Base-by-base conservation (phyloP, 2,113 vertebrate genomes). In the Heterocephalus glaber region DNA sequence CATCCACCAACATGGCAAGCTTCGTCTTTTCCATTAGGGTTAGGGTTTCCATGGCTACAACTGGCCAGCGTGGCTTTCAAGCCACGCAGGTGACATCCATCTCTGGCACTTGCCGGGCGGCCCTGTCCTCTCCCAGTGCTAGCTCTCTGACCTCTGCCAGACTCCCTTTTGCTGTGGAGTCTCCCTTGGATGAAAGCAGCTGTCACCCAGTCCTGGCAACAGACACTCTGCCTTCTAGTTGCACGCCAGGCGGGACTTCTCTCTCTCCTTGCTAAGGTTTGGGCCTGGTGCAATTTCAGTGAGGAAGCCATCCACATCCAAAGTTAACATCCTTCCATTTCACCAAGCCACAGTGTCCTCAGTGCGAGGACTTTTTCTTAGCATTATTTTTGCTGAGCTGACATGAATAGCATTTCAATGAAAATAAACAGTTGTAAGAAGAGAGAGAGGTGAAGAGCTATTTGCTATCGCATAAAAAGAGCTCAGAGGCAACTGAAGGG, bases 191-290 rank as follows among this genome's bases (percentile, higher is more conserved):
- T 89, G 52, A 76, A 68, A 92, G 66, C 16, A 33, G 30, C 22
- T 0, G 2, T 11, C 1, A 22, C 17, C 13, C 26, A 19, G 6
- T 81, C 41, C 3, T 30, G n/a, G 5, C 58, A 7, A 7, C 38
- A 58, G 35, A 30, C 72, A 70, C 26, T 19, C 13, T 0, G 54
- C 77, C 85, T 88, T 94, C 97, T 92, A 66, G 54, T 88, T n/a
- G n/a, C n/a, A n/a, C n/a, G n/a, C n/a, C n/a, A n/a, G n/a, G n/a
- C n/a, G n/a, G n/a, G n/a, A n/a, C n/a, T n/a, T n/a, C n/a, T 93
- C 17, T 13, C 58, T 38, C 93, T 68, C 22, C 0, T 70, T 1
- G 0, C 12, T 52, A 1, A 4, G 38, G 13, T 1, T 28, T 77
- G 33, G 5, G 5, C 20, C 1, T 13, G 26, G n/a, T 3, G 2